Evolutionary conservation across 2,797 vertebrate species (phyloP).

Genomic region (Lophius americanus): DNA sequence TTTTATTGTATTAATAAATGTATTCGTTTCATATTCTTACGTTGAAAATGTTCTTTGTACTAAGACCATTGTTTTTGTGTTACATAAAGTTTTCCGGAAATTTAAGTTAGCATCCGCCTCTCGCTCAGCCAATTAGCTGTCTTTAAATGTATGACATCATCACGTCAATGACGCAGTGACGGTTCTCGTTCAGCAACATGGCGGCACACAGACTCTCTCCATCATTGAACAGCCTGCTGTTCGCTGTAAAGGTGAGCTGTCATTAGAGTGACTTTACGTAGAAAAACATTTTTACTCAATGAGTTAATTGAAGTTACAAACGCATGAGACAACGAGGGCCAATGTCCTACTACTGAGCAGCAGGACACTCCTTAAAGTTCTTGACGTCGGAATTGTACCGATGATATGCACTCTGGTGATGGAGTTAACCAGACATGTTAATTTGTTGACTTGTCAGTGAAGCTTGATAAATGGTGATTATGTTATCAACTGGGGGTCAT

Average conservation of each 20-base stretch:
- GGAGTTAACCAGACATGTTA: too few species aligned
- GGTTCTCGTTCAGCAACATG: conserved; percentile 64
- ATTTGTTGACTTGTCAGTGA: too few species aligned
- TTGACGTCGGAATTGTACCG: not conserved
- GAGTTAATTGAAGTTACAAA: not conserved
- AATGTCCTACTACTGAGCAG: not conserved
- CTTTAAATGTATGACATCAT: conserved; percentile 10
- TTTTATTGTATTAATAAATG: too few species aligned
- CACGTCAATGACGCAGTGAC: conserved; percentile 19
- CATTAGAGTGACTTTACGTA: too few species aligned
- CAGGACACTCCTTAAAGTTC: not conserved
- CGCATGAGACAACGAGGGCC: too few species aligned
- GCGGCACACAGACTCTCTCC: conserved; percentile 68
- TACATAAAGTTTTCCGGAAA: conserved; percentile 23
- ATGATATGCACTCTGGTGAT: too few species aligned
- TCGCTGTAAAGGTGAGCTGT: conserved; percentile 76
- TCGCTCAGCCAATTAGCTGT: conserved; percentile 2
- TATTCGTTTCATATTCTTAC: too few species aligned
- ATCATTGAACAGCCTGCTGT: conserved; percentile 65
- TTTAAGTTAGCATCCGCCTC: conserved; percentile 23
- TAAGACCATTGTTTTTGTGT: not conserved
- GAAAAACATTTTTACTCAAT: not conserved
- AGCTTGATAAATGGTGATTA: too few species aligned
- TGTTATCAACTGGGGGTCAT: too few species aligned
- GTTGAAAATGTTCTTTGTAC: not conserved